phyloP scores from a whole-genome alignment of 1,140 invertebrate species.

The Drosophila sturtevanti region DNA sequence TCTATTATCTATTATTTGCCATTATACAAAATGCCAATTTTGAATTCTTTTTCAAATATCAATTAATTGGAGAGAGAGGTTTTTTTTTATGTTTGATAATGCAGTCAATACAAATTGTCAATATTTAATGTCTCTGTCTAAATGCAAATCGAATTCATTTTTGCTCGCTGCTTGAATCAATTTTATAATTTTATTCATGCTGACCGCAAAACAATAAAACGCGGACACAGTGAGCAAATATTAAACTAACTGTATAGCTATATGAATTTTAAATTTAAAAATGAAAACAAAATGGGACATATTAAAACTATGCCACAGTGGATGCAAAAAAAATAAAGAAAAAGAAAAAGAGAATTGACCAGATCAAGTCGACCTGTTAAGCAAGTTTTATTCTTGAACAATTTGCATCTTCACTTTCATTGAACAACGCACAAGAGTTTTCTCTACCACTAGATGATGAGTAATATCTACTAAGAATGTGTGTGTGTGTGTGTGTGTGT shows the following conservation, averaged over 20 bases:
- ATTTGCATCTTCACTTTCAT: slow-evolving; percentile 71
- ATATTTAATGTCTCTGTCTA: slow-evolving; percentile 34
- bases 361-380: slow-evolving; percentile 38
- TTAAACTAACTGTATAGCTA: not conserved
- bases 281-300: not conserved
- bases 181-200: slow-evolving; percentile 18
- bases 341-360: not conserved
- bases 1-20: slow-evolving; percentile 25
- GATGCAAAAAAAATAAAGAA: too few species aligned
- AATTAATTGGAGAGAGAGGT: too few species aligned
- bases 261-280: not conserved
- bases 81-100: slow-evolving; percentile 10
- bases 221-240: too few species aligned
- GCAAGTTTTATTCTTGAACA: slow-evolving; percentile 38
- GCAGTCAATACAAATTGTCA: slow-evolving; percentile 20
- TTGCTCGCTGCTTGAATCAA: slow-evolving; percentile 47
- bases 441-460: slow-evolving; percentile 2
- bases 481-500: too few species aligned
- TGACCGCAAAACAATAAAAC: too few species aligned
- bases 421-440: not conserved
- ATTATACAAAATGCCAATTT: slow-evolving; percentile 1
- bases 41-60: not conserved
- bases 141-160: slow-evolving; percentile 42
- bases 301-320: not conserved
- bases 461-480: not conserved